These are phyloP conservation scores for Neoniphon sammara DNA, from an alignment of 2,797 vertebrate genomes.

Conservation along the genomic window DNA sequence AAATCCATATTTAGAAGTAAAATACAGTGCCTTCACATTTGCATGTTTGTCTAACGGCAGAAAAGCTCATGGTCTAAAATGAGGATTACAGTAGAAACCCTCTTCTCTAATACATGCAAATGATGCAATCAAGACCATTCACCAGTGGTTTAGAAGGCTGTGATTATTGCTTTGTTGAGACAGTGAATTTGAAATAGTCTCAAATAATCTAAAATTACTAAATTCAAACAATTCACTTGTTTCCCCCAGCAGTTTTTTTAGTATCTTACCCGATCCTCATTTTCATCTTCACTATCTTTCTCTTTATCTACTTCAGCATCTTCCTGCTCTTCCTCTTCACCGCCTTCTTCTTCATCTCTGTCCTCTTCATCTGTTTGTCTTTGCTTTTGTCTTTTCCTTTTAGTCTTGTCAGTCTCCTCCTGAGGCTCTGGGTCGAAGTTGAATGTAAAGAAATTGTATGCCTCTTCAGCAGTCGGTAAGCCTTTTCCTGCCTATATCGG, in stretches of 20 bases:
- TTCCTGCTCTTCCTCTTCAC: slow-evolving; percentile 70
- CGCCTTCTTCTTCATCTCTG: slow-evolving; percentile 61
- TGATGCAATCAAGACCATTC: not conserved
- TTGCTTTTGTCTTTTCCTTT: slow-evolving; percentile 55
- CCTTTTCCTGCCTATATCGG: slow-evolving; percentile 78
- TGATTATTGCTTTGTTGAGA: not conserved
- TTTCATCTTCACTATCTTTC: slow-evolving; percentile 75
- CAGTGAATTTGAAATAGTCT: not conserved
- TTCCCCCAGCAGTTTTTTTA: not conserved
- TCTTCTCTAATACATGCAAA: not conserved
- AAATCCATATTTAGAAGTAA: not conserved
- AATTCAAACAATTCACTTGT: not conserved
- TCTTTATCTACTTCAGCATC: slow-evolving; percentile 56
- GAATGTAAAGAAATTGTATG: slow-evolving; percentile 94
- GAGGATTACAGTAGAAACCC: too few relatives aligned
- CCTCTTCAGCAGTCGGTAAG: slow-evolving; percentile 88
- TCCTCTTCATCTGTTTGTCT: slow-evolving; percentile 57
- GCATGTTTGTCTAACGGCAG: too few relatives aligned
- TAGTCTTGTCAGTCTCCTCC: slow-evolving; percentile 54
- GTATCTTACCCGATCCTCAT: slow-evolving; percentile 73
- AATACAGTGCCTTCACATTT: too few relatives aligned
- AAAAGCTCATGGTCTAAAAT: too few relatives aligned
- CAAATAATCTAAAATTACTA: not conserved
- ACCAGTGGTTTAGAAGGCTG: not conserved
- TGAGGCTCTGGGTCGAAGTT: slow-evolving; percentile 88